Conservation (phyloP, 2,113 vertebrate genomes). For the Salminus brasiliensis region DNA sequence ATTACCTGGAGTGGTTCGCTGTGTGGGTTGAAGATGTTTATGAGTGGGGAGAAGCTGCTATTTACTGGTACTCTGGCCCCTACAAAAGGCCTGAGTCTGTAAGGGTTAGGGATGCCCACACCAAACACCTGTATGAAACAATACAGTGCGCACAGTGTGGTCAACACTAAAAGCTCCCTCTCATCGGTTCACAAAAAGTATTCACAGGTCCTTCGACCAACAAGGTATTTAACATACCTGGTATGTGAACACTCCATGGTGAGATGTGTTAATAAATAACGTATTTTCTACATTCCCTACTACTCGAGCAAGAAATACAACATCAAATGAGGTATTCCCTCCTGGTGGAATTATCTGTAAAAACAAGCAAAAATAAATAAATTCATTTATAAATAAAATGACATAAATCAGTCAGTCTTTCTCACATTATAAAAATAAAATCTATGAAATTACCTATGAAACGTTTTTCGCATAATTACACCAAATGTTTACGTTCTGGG, state of each 20-base stretch:
- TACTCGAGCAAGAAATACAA: constrained; percentile 97
- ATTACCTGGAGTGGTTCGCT: constrained; percentile 95
- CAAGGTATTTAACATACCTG: constrained; percentile 81
- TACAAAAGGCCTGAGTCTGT: constrained; percentile 94
- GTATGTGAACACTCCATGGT: constrained; percentile 99
- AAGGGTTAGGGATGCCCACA: constrained; percentile 96
- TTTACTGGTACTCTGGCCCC: constrained; percentile 98
- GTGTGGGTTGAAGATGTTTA: constrained; percentile 97
- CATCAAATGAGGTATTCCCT: constrained; percentile 98
- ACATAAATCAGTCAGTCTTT: no score
- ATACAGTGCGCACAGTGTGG: neutral
- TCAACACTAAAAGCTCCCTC: neutral
- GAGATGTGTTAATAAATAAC: constrained; percentile 99
- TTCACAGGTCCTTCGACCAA: neutral
- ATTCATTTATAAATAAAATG: neutral
- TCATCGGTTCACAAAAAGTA: neutral
- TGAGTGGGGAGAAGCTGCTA: constrained; percentile 98
- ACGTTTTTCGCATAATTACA: no score
- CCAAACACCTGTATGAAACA: constrained; percentile 89
- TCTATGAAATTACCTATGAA: no score
- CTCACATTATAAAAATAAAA: no score
- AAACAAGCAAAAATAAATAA: constrained; percentile 61
- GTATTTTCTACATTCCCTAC: constrained; percentile 99
- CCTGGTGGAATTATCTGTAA: constrained; percentile 95
- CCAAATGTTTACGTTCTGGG: no score